Conservation (phyloP, 2,888 invertebrate species). For the Ichneumoninae sp. region DNA sequence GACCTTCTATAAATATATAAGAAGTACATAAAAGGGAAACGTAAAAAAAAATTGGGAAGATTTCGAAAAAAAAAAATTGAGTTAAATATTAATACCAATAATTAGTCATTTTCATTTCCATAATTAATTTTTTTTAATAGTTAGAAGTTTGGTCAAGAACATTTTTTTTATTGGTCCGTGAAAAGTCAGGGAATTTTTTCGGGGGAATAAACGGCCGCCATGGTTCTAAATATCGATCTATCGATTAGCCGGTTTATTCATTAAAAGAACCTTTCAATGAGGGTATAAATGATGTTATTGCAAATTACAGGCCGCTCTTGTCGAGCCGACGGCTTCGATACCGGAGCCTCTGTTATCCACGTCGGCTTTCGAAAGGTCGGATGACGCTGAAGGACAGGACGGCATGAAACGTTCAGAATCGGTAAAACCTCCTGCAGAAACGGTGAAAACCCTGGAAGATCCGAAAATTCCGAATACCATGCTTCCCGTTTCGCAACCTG, state of each 20-base stretch:
- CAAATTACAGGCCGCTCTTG: conserved; percentile 73
- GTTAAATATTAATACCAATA: too few relatives aligned
- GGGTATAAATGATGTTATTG: neutral
- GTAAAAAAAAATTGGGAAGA: too few relatives aligned
- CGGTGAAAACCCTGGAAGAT: conserved; percentile 37
- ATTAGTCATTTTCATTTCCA: too few relatives aligned
- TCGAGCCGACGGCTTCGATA: conserved; percentile 69
- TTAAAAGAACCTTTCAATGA: neutral
- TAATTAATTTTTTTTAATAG: too few relatives aligned
- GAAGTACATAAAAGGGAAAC: too few relatives aligned
- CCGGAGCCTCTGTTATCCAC: conserved; percentile 72
- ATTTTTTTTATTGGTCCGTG: too few relatives aligned
- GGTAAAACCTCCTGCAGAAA: neutral
- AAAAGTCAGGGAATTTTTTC: too few relatives aligned
- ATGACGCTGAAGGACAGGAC: conserved; percentile 37
- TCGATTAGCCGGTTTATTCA: neutral
- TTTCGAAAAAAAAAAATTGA: too few relatives aligned
- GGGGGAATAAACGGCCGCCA: too few relatives aligned
- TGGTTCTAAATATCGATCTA: neutral
- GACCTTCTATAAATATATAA: too few relatives aligned
- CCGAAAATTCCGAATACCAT: conserved; percentile 34
- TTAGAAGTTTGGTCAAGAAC: too few relatives aligned
- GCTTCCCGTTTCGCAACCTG: conserved; percentile 39
- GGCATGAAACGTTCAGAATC: conserved; percentile 21
- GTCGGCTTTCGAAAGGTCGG: conserved; percentile 55